These are phyloP conservation scores for Leptopterna dolabrata DNA, from an alignment of 2,888 invertebrate species.

Conservation along the genomic window DNA sequence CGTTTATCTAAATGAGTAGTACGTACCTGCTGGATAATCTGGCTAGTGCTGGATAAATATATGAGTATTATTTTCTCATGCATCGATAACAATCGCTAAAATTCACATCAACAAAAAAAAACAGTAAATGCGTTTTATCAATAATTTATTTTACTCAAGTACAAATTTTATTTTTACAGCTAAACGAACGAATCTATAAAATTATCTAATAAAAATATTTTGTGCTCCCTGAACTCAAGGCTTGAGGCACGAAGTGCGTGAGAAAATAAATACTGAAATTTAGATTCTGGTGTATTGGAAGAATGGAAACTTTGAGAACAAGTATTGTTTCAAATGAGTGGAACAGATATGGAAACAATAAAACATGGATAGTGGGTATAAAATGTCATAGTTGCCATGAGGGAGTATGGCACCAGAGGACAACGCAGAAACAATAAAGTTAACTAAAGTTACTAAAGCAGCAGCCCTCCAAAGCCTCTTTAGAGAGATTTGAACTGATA, in stretches of 20 bases:
- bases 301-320: no score
- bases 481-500: no score
- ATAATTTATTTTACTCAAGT: neutral
- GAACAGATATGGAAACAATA: no score
- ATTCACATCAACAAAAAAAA: neutral
- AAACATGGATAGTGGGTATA: no score
- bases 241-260: constrained; percentile 30
- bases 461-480: no score
- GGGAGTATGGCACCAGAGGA: no score
- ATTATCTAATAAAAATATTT: constrained; percentile 24
- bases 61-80: neutral
- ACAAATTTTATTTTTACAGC: neutral
- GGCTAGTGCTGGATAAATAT: neutral
- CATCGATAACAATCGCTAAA: neutral
- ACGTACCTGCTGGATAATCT: no score
- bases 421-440: no score
- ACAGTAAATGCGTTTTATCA: neutral
- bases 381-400: no score
- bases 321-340: no score
- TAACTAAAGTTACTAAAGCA: no score
- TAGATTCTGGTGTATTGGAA: neutral
- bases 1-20: neutral
- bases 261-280: neutral
- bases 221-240: constrained; percentile 33
- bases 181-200: constrained; percentile 5